phyloP scores from a whole-genome alignment of 2,797 vertebrate genomes.

The Enteromius radiatus region DNA sequence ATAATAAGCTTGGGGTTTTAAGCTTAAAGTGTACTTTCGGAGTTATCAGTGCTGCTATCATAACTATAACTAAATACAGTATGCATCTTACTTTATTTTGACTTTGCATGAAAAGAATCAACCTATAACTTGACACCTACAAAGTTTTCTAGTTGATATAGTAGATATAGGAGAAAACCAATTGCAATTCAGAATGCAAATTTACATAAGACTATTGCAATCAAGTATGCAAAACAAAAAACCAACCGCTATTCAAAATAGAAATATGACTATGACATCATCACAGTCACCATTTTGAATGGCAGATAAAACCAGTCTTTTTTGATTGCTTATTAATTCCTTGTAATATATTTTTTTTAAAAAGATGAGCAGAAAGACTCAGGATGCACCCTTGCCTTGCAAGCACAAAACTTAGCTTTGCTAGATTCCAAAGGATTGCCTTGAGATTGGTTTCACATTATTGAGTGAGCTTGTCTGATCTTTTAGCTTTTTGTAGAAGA shows the following conservation, averaged over 20 bases:
- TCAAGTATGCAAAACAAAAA: not conserved
- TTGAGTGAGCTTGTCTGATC: constrained; percentile 11
- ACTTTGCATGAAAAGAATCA: not conserved
- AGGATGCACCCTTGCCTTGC: constrained; percentile 6
- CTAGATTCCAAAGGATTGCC: not conserved
- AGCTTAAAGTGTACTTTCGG: not conserved
- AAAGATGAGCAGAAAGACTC: not conserved
- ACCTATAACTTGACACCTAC: not conserved
- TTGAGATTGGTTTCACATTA: not conserved
- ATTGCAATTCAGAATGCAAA: not conserved
- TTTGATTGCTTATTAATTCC: not conserved
- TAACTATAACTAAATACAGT: not conserved
- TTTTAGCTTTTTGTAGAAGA: constrained; percentile 17
- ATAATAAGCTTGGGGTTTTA: not conserved
- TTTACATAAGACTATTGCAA: not conserved
- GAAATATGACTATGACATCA: not conserved
- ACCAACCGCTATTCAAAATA: not conserved
- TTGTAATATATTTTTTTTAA: too few relatives aligned
- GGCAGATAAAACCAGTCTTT: not conserved
- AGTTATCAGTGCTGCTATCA: not conserved
- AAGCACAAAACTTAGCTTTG: constrained; percentile 1
- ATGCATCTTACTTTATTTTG: not conserved
- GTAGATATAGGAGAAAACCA: not conserved
- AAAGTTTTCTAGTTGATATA: not conserved
- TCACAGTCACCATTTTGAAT: not conserved